phyloP scores from a whole-genome alignment of 1,140 invertebrate genomes.

The Onthophagus taurus region DNA sequence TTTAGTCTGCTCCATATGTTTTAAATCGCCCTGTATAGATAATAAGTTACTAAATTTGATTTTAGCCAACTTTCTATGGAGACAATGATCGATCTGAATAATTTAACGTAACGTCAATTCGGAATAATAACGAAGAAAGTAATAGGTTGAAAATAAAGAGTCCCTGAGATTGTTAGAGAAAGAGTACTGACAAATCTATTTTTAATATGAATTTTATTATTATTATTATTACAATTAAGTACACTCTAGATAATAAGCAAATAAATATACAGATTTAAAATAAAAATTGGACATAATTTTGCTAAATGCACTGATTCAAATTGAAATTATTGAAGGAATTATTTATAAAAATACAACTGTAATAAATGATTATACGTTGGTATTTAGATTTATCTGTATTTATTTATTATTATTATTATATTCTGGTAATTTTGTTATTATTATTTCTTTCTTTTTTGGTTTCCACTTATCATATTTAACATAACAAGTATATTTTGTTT shows the following conservation, averaged over 20 bases:
- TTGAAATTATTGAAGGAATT: conserved; percentile 3
- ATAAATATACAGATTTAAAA: conserved; percentile 1
- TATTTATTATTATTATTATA: too few relatives aligned
- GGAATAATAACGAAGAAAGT: not conserved
- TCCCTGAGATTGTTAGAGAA: not conserved
- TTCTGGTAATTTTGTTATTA: too few relatives aligned
- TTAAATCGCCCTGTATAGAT: conserved; percentile 8
- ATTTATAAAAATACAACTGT: not conserved
- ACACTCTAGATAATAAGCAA: conserved; percentile 1
- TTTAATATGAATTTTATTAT: conserved; percentile 13
- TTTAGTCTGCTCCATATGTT: too few relatives aligned
- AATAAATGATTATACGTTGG: not conserved
- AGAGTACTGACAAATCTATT: not conserved
- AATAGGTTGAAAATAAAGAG: not conserved
- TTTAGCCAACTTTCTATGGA: conserved; percentile 56
- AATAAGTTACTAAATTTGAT: conserved; percentile 20
- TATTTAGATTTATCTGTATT: not conserved
- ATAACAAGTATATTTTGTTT: too few relatives aligned
- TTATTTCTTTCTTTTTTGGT: too few relatives aligned
- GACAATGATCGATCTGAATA: conserved; percentile 45
- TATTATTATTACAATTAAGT: conserved; percentile 6
- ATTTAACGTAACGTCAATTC: not conserved
- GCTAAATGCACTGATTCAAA: not conserved
- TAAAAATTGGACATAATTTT: not conserved
- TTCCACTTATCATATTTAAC: too few relatives aligned